Evolutionary conservation across 2,113 vertebrate genomes (phyloP).

Genomic region (Melanotaenia duboulayi): DNA sequence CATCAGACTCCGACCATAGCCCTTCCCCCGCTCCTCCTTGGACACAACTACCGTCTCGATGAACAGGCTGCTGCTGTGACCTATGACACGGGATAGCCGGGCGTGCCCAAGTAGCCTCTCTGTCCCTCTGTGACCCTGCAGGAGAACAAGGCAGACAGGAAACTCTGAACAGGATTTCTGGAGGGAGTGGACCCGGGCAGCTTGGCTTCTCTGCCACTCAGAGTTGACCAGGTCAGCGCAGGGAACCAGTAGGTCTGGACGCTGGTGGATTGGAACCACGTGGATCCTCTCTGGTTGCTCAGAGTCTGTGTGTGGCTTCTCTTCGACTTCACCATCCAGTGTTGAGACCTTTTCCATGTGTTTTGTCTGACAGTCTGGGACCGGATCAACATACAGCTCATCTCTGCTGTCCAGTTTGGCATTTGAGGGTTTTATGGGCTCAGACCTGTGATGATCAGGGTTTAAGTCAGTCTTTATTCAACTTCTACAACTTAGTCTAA

Average conservation of each 20-base stretch:
- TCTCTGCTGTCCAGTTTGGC: neutral
- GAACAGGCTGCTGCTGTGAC: slow-evolving; percentile 83
- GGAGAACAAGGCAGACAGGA: slow-evolving; percentile 89
- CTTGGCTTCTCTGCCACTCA: slow-evolving; percentile 91
- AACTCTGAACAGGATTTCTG: slow-evolving; percentile 89
- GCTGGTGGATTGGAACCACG: slow-evolving; percentile 87
- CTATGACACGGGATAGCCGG: slow-evolving; percentile 87
- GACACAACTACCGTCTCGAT: slow-evolving; percentile 94
- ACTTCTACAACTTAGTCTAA: neutral
- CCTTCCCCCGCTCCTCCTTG: slow-evolving; percentile 85
- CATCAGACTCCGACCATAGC: slow-evolving; percentile 91
- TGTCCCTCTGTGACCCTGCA: slow-evolving; percentile 42
- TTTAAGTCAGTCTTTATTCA: slow-evolving; percentile 53
- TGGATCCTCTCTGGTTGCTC: slow-evolving; percentile 52
- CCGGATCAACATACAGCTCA: neutral
- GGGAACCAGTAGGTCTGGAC: slow-evolving; percentile 88
- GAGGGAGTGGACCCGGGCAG: slow-evolving; percentile 88
- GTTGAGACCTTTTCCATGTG: neutral
- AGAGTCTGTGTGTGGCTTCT: neutral
- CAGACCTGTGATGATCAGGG: slow-evolving; percentile 66
- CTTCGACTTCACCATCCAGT: neutral
- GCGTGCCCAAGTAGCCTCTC: slow-evolving; percentile 88
- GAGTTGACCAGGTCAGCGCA: slow-evolving; percentile 91
- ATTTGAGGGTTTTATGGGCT: slow-evolving; percentile 1
- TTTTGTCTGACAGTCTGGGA: neutral